Evolutionary conservation across 2,113 vertebrate genomes (phyloP), one percentile per base, ranked within the genome.

Genomic region (Alaudala cheleensis): DNA sequence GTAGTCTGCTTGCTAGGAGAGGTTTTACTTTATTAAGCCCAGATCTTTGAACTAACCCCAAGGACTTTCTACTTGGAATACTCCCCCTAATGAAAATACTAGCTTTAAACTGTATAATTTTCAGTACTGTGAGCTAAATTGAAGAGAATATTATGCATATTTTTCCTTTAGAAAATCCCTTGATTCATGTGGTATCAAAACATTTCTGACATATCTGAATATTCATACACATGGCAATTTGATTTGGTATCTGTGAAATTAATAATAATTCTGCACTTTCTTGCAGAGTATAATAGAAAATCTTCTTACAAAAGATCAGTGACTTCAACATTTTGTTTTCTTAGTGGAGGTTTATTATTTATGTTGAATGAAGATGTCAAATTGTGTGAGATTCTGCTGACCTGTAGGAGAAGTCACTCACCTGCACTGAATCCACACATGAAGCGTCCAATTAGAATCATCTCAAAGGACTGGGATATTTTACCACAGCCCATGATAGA

Each of bases 381-480:
- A 45, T 76, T 34, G 19, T 45, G 49, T 54, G 66, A 56, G 4
- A 72, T 4, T 21, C 34, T 72, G 44, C 40, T 76, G 77, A 37
- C 9, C n/a, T 11, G 9, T 57, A 51, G 45, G 57, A 91, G 49
- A 69, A 85, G 45, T 82, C 78, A 56, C 88, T 81, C 84, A 98
- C 98, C 98, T 79, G 95, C 92, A 87, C 98, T 98, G n/a, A 98
- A 49, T 74, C 98, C 98, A 40, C 97, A 98, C 57, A 98, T 95
- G 88, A 98, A 97, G 42, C 98, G 96, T 70, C 97, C 98, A 42
- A 98, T 61, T 34, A 98, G 74, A 80, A 98, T 97, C 97, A 98
- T 98, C 95, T 98, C 98, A 79, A 98, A 98, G 62, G 98, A 98
- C 50, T 49, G 91, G 33, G 95, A 96, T 70, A n/a, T 91, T 91